Evolutionary conservation across 1,140 invertebrate genomes (phyloP).

Genomic region (Conus ventricosus): DNA sequence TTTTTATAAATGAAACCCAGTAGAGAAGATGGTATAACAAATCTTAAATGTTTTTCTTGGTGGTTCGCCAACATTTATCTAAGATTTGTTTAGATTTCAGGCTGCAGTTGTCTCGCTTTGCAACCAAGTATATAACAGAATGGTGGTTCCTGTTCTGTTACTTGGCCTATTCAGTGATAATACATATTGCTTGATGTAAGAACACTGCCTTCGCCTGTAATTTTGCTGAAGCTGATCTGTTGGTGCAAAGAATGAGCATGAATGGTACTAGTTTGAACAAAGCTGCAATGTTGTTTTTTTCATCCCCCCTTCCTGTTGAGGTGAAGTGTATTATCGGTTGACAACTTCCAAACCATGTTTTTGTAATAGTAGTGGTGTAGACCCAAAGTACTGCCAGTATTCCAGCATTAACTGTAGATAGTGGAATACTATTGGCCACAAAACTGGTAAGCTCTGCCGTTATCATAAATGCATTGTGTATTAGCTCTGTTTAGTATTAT

Average conservation of each 20-base stretch:
- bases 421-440: not conserved
- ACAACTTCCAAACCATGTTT: not conserved
- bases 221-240: not conserved
- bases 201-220: not conserved
- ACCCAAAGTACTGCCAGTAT: not conserved
- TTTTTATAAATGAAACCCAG: too few species aligned
- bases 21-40: too few species aligned
- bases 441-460: too few species aligned
- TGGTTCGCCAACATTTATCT: too few species aligned
- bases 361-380: not conserved
- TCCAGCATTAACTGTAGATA: not conserved
- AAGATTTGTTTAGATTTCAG: too few species aligned
- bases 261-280: not conserved
- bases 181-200: too few species aligned
- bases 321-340: not conserved
- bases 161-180: too few species aligned
- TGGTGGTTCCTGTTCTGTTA: too few species aligned
- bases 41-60: too few species aligned
- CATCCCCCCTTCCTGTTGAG: not conserved
- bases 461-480: too few species aligned
- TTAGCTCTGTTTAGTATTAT: not conserved
- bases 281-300: not conserved
- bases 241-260: not conserved
- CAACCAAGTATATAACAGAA: too few species aligned
- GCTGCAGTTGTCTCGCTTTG: too few species aligned